Evolutionary conservation across 2,797 vertebrate species (phyloP).

Genomic region (Balearica regulorum): DNA sequence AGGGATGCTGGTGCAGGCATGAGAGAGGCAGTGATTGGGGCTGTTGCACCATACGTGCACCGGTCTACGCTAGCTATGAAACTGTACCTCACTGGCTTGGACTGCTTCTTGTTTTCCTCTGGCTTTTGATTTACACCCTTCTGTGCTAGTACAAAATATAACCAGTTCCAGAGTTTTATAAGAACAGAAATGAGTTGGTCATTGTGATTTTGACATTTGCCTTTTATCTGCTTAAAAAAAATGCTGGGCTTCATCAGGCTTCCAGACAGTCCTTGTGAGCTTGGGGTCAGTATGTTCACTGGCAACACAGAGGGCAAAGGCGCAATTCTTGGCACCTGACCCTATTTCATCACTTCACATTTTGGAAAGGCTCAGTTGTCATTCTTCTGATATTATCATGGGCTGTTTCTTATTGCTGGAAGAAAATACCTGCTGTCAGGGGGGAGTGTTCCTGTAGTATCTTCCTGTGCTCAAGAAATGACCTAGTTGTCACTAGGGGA

Average conservation of each 20-base stretch:
- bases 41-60: background rate
- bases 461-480: background rate
- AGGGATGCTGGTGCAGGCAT: background rate
- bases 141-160: background rate
- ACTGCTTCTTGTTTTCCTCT: background rate
- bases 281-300: background rate
- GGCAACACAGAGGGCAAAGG: background rate
- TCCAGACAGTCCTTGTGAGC: background rate
- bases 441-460: background rate
- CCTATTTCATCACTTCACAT: background rate
- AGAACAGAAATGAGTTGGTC: background rate
- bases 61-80: accelerated
- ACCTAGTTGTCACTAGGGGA: background rate
- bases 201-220: background rate
- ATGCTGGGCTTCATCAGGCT: accelerated
- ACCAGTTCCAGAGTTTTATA: background rate
- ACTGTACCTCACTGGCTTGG: accelerated
- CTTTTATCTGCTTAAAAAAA: background rate
- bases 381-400: background rate
- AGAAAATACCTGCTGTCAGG: background rate
- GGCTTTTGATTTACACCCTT: background rate
- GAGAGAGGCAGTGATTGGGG: background rate
- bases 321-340: background rate
- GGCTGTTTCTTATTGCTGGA: background rate
- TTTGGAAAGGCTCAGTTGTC: background rate